phyloP scores from a whole-genome alignment of 2,888 invertebrate species.

The Xestia rhomboidea region DNA sequence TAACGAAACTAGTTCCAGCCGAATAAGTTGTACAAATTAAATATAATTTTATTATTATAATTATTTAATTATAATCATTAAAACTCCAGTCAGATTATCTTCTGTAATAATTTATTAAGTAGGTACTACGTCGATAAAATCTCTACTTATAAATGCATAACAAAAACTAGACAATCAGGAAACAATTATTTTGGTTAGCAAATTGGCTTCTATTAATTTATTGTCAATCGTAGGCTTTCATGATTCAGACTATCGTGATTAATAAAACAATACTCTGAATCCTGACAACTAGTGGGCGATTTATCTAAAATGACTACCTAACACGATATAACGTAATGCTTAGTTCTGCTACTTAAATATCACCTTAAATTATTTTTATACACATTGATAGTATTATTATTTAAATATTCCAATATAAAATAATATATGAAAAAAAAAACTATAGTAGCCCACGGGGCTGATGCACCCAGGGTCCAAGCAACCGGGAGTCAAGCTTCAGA shows the following conservation, averaged over 20 bases:
- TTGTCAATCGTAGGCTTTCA: slow-evolving; percentile 48
- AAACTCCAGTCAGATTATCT: slow-evolving; percentile 17
- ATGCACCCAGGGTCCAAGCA: too few species aligned
- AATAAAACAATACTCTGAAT: slow-evolving; percentile 22
- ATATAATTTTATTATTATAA: slow-evolving; percentile 35
- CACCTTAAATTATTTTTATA: too few species aligned
- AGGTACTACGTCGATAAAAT: slow-evolving; percentile 35
- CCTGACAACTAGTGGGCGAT: slow-evolving; percentile 1
- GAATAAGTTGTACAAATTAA: slow-evolving; percentile 7
- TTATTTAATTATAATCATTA: slow-evolving; percentile 41
- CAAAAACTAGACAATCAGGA: slow-evolving; percentile 57
- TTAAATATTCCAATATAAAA: too few species aligned
- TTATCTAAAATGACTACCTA: not conserved
- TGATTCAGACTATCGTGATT: slow-evolving; percentile 37
- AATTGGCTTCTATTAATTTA: slow-evolving; percentile 49
- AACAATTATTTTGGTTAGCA: slow-evolving; percentile 51
- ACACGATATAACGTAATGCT: not conserved
- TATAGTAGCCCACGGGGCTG: too few species aligned
- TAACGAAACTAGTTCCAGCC: slow-evolving; percentile 5
- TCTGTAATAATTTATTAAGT: slow-evolving; percentile 16
- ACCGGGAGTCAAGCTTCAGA: too few species aligned
- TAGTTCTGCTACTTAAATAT: not conserved
- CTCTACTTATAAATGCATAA: slow-evolving; percentile 17
- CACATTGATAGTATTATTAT: too few species aligned
- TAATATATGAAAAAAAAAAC: too few species aligned